Base-by-base conservation (phyloP, 2,113 vertebrate species). In the Aythya baeri region DNA sequence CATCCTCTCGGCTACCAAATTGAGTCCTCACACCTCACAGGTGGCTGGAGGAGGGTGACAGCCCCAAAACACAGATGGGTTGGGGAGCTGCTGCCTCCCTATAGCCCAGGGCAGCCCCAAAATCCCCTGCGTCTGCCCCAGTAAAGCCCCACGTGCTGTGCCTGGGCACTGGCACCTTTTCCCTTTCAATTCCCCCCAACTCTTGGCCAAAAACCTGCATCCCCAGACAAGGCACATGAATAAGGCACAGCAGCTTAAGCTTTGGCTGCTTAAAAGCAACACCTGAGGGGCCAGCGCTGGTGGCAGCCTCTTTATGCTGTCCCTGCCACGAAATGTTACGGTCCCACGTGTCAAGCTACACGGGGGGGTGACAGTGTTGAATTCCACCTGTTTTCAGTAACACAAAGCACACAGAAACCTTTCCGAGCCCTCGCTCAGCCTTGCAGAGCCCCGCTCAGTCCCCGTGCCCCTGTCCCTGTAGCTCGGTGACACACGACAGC, bases 361-460 rank as follows among this genome's bases (percentile, higher is more conserved):
- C 0, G 1, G 62, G 32, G 27, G 0, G 2, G 29, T 15, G 61
- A 17, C 41, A 23, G 7, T 22, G 14, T 17, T 17, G 71, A 32
- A 54, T 67, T 66, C 23, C 38, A 14, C 34, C 36, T 4, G 11
- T 7, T 9, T 54, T 71, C 43, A 26, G 55, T 31, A 26, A 43
- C 66, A 41, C 16, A 2, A 17, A 81, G 22, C 5, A 10, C 13
- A 31, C 32, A 43, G 49, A 78, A 44, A 2, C 20, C 71, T 82
- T 73, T 46, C 81, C 0, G 3, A 73, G 54, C 41, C 58, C 23
- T 67, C 25, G 44, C 36, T 75, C 46, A 61, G 82, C 46, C 77
- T 26, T 9, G 22, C 61, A 70, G 66, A 82, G 66, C 75, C 44
- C 59, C 49, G 79, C 27, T 38, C 1, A 4, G 38, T 71, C 41